Conservation (phyloP, 1,140 invertebrate species). For the Neodiprion lecontei region DNA sequence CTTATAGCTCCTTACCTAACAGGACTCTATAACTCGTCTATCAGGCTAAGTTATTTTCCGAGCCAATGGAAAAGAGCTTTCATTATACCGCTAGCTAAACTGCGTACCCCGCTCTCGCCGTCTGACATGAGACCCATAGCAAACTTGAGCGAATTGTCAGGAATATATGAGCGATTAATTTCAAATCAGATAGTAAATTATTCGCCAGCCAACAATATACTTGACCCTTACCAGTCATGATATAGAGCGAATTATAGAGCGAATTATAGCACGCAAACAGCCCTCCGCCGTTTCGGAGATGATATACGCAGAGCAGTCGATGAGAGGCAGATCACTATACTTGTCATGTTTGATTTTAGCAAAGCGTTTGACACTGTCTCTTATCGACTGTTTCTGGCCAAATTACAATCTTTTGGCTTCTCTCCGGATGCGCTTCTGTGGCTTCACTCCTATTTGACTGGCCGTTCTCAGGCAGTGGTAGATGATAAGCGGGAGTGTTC, state of each 20-base stretch:
- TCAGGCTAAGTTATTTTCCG: background rate
- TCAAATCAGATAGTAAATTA: background rate
- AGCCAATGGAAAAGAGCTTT: background rate
- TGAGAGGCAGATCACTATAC: background rate
- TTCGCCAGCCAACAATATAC: background rate
- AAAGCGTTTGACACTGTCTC: no score
- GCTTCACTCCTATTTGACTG: background rate
- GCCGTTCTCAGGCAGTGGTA: background rate
- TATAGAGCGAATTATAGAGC: conserved; percentile 11
- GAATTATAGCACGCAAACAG: background rate
- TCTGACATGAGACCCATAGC: background rate
- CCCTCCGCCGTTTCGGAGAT: background rate
- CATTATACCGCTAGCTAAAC: background rate
- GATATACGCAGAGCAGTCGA: background rate
- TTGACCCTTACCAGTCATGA: background rate
- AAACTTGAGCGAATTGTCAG: background rate
- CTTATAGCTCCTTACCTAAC: background rate
- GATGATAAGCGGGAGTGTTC: background rate
- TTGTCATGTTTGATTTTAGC: no score
- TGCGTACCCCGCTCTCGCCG: background rate
- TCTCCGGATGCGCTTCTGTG: background rate
- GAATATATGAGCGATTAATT: background rate
- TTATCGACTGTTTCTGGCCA: background rate
- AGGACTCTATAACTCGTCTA: background rate
- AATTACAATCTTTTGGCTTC: background rate